These are phyloP conservation scores for Nephotettix cincticeps DNA, from an alignment of 1,140 invertebrate species.

Conservation along the genomic window DNA sequence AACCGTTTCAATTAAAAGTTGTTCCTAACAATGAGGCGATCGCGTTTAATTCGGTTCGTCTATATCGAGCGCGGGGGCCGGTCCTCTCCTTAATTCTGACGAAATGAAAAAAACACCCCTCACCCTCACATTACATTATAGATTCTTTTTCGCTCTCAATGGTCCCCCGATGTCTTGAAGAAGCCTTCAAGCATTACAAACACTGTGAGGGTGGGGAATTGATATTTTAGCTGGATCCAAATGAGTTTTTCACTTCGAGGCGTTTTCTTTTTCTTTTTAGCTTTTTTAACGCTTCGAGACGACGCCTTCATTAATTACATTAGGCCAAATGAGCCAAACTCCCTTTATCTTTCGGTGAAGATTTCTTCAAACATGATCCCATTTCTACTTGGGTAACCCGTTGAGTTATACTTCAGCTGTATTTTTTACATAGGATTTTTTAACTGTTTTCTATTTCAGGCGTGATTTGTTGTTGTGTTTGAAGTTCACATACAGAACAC, in stretches of 20 bases:
- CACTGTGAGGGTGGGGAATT: conserved; percentile 14
- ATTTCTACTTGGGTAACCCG: no score
- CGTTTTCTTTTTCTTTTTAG: neutral
- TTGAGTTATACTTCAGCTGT: no score
- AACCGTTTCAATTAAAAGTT: conserved; percentile 17
- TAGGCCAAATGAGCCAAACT: conserved; percentile 6
- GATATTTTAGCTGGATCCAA: conserved; percentile 23
- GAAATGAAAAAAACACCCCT: conserved; percentile 29
- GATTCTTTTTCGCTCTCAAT: conserved; percentile 26
- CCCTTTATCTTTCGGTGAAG: conserved; percentile 17
- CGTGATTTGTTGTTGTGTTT: no score
- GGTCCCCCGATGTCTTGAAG: conserved; percentile 22
- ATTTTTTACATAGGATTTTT: no score
- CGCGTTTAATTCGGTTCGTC: conserved; percentile 17
- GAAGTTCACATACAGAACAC: no score
- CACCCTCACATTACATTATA: conserved; percentile 24
- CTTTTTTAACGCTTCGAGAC: neutral
- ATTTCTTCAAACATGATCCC: no score
- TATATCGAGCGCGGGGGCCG: neutral
- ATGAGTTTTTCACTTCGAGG: conserved; percentile 18
- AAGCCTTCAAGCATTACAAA: conserved; percentile 27
- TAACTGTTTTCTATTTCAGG: no score
- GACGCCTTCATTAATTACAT: conserved; percentile 14
- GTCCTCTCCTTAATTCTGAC: conserved; percentile 19
- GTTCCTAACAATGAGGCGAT: conserved; percentile 1